Base-by-base conservation (phyloP, 2,888 invertebrate species). In the Rhagonycha lutea region DNA sequence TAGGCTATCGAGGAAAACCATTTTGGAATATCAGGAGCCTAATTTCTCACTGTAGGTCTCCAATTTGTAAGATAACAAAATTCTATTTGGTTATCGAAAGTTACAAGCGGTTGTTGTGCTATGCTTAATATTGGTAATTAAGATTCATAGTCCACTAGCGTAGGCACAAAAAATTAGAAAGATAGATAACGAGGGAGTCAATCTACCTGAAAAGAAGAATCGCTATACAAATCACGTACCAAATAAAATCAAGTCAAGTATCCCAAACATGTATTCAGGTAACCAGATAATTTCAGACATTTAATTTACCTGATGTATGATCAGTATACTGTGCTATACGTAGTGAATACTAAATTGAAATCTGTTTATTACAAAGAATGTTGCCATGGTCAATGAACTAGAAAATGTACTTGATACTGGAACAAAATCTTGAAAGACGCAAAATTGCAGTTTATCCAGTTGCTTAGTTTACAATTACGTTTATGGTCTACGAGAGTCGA, bases 301-400 rank as follows among this genome's bases (percentile, higher is more conserved):
- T 73, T 73, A 73, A 73, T 73, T 73, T 73, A 73, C 68, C 73
- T 73, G 73, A 73, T 68, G 68, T 73, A 73, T 73, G 73, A 73
- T 61, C 28, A 61, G 73, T 61, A 73, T 73, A 73, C 61, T 11
- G 18, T 24, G 12, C 24, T 24, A 4, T 63, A 24, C 24, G 26
- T 65, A 65, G 8, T 65, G 47, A 65, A 65, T 65, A 65, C 63
- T 24, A 65, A 65, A 65, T n/a, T 65, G n/a, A 65, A 65, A 65
- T 65, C 63, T 65, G 63, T 65, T 65, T 65, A 65, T 65, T 65
- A 65, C 63, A 24, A 65, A 65, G 63, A 65, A 65, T 65, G 63
- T 65, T 65, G 23, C 63, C 63, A 78, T 80, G 81, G 81, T 79
- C 80, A 81, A 79, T 80, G 81, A 81, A 81, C 81, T 77, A 78